These are phyloP conservation scores for Ochropleura plecta DNA, from an alignment of 2,888 invertebrate species.

Conservation along the genomic window DNA sequence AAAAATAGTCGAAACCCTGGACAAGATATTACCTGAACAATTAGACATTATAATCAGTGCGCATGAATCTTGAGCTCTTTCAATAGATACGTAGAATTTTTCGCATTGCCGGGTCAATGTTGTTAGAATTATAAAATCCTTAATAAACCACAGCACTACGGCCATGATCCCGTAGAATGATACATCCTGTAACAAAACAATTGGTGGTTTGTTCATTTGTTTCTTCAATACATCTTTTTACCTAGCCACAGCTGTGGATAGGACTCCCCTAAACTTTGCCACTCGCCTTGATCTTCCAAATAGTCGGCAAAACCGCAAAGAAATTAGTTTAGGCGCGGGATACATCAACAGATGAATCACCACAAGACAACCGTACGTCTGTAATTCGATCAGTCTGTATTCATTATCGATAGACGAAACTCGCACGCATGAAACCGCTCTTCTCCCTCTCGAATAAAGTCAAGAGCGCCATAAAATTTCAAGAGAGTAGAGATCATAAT, in stretches of 20 bases:
- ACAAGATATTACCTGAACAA: conserved; percentile 3
- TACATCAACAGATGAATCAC: too few relatives aligned
- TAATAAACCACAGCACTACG: background rate
- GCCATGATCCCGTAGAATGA: background rate
- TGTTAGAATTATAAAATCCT: conserved; percentile 5
- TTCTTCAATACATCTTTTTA: background rate
- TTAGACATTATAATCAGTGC: conserved; percentile 3
- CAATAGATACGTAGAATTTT: conserved; percentile 11
- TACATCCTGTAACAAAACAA: conserved; percentile 2
- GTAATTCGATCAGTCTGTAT: too few relatives aligned
- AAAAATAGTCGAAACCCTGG: background rate
- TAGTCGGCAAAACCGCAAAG: too few relatives aligned
- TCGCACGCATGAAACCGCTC: too few relatives aligned
- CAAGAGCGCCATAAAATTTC: too few relatives aligned
- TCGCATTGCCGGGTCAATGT: conserved; percentile 21
- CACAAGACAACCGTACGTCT: too few relatives aligned
- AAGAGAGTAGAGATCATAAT: too few relatives aligned
- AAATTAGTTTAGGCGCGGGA: too few relatives aligned
- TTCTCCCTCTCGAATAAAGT: too few relatives aligned
- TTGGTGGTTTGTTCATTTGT: background rate
- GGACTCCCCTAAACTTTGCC: background rate
- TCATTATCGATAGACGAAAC: too few relatives aligned
- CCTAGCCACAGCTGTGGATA: background rate
- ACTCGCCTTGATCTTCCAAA: too few relatives aligned
- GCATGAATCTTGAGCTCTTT: conserved; percentile 1